phyloP scores from a whole-genome alignment of 2,113 vertebrate genomes.

The Malurus alboscapulatus region DNA sequence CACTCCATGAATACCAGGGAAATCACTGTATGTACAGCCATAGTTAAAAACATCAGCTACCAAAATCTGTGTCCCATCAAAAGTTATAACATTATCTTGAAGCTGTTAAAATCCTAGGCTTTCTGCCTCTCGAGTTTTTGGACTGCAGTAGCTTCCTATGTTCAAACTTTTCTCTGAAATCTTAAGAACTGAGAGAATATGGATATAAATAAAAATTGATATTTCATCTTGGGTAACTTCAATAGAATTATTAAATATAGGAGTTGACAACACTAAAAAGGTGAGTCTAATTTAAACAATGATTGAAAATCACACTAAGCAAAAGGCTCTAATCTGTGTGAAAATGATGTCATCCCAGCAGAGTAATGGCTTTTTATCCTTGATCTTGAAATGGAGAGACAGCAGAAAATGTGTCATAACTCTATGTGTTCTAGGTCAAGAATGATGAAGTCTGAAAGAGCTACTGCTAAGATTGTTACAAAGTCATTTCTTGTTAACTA shows the following conservation, averaged over 20 bases:
- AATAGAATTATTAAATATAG: constrained; percentile 3
- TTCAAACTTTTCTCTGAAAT: constrained; percentile 2
- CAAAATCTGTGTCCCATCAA: neutral
- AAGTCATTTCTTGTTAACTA: neutral
- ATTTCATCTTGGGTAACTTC: neutral
- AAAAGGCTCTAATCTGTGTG: constrained; percentile 2
- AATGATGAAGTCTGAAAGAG: neutral
- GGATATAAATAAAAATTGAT: neutral
- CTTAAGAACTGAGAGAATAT: neutral
- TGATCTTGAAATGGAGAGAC: constrained; percentile 8
- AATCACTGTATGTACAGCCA: neutral
- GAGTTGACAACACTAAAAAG: neutral
- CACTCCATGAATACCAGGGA: neutral
- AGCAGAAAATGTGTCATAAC: neutral
- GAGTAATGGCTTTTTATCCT: neutral
- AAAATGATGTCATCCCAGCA: neutral
- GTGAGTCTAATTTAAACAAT: constrained; percentile 24
- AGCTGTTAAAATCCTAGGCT: neutral
- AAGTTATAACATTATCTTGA: neutral
- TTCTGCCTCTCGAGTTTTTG: neutral
- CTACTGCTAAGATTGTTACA: neutral
- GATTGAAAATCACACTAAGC: constrained; percentile 1
- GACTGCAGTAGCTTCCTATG: neutral
- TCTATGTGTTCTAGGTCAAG: neutral
- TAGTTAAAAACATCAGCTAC: neutral